phyloP scores from a whole-genome alignment of 2,113 vertebrate genomes.

The human region DNA sequence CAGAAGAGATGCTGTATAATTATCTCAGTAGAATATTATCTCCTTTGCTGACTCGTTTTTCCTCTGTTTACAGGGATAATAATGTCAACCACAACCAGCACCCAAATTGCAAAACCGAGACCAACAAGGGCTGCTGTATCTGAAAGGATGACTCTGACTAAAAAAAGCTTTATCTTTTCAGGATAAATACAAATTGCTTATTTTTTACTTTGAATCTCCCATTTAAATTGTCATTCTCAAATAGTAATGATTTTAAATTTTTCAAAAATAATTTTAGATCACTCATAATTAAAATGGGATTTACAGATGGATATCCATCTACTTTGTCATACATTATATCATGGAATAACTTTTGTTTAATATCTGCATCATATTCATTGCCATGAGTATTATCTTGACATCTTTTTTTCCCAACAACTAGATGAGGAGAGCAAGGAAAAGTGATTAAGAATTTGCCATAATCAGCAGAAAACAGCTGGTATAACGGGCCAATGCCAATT shows the following conservation, averaged over 20 bases:
- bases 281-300: neutral
- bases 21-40: neutral
- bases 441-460: neutral
- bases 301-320: neutral
- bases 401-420: neutral
- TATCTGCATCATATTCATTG: neutral
- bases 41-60: neutral
- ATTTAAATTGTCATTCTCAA: neutral
- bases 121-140: neutral
- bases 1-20: neutral
- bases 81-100: neutral
- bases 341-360: neutral
- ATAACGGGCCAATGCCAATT: neutral
- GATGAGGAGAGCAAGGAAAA: neutral
- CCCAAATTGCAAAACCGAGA: neutral
- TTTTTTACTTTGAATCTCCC: neutral
- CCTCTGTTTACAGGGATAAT: neutral
- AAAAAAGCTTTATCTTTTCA: neutral
- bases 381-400: neutral
- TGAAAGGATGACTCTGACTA: neutral
- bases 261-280: neutral
- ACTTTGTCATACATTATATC: neutral
- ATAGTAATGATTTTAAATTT: neutral
- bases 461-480: neutral
- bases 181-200: neutral